Base-by-base conservation (phyloP, 2,797 vertebrate genomes). In the Smutsia gigantea region DNA sequence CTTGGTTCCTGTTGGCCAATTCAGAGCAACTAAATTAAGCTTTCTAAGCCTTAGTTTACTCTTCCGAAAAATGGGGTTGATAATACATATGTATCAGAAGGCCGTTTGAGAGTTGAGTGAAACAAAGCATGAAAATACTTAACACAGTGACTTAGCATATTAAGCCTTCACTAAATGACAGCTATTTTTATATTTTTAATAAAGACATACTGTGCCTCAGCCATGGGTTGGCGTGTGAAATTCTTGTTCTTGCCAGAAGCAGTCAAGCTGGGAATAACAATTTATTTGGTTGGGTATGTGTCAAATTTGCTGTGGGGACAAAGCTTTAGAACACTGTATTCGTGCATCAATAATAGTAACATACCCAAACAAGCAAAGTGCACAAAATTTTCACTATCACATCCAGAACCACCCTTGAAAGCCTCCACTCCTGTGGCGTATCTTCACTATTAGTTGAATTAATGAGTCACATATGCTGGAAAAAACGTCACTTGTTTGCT, bases 391-490 rank as follows among this genome's bases (percentile, higher is more conserved):
- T 93, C n/a, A 71, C 78, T 34, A 77, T 83, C 51, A 53, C 34
- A 25, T 57, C 37, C 17, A 14, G 55, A n/a, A 75, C 46, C 19
- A 37, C 11, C 31, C 49, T 66, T 53, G 42, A 85, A 66, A 68
- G 39, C 18, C 46, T 79, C 85, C 53, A 59, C 7, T 57, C 2
- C 15, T 19, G 3, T 21, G 55, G 49, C 8, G 1, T 86, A 42
- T 78, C 63, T 93, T 49, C 49, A 59, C 2, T 82, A n/a, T 87
- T 64, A 90, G 34, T 93, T 95, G 55, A 96, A 90, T 82, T 89
- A 31, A 29, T 51, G 42, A 72, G 37, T 91, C 77, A 90, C 74
- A n/a, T 71, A 51, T 71, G 55, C 53, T 90, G 75, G 57, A 39
- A 90, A 81, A 66, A 74, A 90, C 42, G 21, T 31, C 86, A 75